Evolutionary conservation across 2,888 invertebrate species (phyloP), one percentile per base, ranked within the genome.

Genomic region (Nomada fabriciana): DNA sequence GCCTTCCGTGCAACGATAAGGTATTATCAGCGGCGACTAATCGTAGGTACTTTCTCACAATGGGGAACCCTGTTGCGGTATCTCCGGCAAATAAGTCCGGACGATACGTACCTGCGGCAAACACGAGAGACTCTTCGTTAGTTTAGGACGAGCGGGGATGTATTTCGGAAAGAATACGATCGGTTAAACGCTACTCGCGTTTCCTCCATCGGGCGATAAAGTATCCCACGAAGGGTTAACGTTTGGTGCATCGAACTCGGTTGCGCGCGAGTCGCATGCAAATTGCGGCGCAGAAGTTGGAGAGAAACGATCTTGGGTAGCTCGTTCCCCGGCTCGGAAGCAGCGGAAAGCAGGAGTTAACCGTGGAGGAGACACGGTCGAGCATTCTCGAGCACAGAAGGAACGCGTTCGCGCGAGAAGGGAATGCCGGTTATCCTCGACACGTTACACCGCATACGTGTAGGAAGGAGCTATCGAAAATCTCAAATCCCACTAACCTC

Each of bases 401-500:
- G 53, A 52, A 57, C 57, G 63, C 60, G 77, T 80, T 68, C 85
- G 50, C 71, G 80, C 76, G 80, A 84, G 82, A 86, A 73, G 84
- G 77, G 79, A 83, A 55, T 57, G 83, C 61, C 55, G 76, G 70
- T 61, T 74, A 84, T 80, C 72, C 82, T 36, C 71, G 57, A 73
- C 75, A 63, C 69, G 80, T 80, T 75, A 50, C 63, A 20, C 52
- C 25, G 29, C 15, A 23, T 68, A 65, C 55, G 79, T 63, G 81
- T 70, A 80, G 80, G 82, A 88, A 87, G 88, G 81, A 87, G 89
- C 91, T 91, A 92, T 92, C 91, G 90, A 92, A 92, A 92, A 91
- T 92, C 91, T 91, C 89, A 88, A 91, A 91, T 91, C 91, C 92
- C 89, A 92, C 92, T 92, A 91, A 92, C 91, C 92, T 91, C 91